Conservation (phyloP, 1,140 invertebrate species). For the Pararge aegeria region DNA sequence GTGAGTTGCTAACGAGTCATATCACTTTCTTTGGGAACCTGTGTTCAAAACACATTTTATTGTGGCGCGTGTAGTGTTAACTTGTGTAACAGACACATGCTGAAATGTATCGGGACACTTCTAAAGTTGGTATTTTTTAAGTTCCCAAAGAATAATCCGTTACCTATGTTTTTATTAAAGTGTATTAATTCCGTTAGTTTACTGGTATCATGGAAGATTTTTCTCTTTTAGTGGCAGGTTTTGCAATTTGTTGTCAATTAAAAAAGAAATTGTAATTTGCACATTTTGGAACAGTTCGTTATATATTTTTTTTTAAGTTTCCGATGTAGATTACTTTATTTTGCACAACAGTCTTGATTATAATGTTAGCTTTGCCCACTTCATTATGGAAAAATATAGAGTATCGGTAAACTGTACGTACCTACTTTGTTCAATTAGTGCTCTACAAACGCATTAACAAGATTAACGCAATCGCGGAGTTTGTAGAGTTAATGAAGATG, state of each 20-base stretch:
- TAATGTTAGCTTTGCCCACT: background rate
- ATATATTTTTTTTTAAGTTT: too few relatives aligned
- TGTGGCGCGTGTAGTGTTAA: slow-evolving; percentile 49
- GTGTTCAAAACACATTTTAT: slow-evolving; percentile 48
- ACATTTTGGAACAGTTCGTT: too few relatives aligned
- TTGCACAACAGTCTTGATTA: background rate
- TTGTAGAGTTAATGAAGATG: background rate
- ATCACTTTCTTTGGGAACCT: too few relatives aligned
- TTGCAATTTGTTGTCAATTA: background rate
- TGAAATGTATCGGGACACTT: slow-evolving; percentile 15
- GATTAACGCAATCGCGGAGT: background rate
- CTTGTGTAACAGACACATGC: slow-evolving; percentile 24
- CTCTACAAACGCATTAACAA: background rate
- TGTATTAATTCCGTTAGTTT: too few relatives aligned
- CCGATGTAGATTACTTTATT: too few relatives aligned
- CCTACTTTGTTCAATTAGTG: background rate
- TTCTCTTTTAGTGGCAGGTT: background rate
- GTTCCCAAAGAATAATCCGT: background rate
- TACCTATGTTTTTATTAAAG: too few relatives aligned
- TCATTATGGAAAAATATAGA: background rate
- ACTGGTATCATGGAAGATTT: too few relatives aligned
- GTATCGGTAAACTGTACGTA: background rate
- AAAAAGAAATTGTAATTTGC: too few relatives aligned
- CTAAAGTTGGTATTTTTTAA: background rate
- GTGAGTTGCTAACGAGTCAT: too few relatives aligned